A percentile compares a stretch with the other conserved stretches of the same genome.
Conservation (phyloP, 2,888 invertebrate genomes). For the Hydraecia micacea region DNA sequence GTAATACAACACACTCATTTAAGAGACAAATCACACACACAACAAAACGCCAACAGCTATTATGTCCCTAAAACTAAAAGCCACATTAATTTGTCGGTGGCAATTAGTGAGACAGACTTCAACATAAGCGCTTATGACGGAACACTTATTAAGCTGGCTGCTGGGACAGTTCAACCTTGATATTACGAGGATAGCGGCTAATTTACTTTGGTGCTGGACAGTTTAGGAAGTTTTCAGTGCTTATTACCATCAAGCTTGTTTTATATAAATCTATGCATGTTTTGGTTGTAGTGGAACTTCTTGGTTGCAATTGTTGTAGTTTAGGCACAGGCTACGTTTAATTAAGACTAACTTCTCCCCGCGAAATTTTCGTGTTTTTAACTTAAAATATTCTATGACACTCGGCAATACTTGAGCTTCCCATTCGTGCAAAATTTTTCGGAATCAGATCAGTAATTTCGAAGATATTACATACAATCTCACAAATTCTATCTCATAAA, state of each 20-base stretch:
- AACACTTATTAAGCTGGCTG: conserved; percentile 55
- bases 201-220: conserved; percentile 13
- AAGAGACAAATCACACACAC: conserved; percentile 12
- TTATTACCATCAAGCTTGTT: not conserved
- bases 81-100: conserved; percentile 31
- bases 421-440: not conserved
- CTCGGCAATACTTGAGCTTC: not conserved
- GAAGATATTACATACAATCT: not conserved
- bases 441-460: not conserved
- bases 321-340: not conserved
- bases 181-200: conserved; percentile 10
- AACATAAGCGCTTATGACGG: conserved; percentile 56
- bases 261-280: not conserved
- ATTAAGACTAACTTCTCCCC: not conserved
- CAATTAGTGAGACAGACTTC: conserved; percentile 54
- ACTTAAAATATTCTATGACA: not conserved
- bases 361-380: not conserved
- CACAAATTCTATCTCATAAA: not conserved
- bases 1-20: not conserved
- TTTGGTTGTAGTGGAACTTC: not conserved
- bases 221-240: not conserved
- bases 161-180: conserved; percentile 31
- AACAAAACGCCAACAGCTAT: conserved; percentile 23
- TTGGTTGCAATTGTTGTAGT: not conserved
- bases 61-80: conserved; percentile 31